Conservation (phyloP, 1,140 invertebrate species). For the Carposina sasakii region DNA sequence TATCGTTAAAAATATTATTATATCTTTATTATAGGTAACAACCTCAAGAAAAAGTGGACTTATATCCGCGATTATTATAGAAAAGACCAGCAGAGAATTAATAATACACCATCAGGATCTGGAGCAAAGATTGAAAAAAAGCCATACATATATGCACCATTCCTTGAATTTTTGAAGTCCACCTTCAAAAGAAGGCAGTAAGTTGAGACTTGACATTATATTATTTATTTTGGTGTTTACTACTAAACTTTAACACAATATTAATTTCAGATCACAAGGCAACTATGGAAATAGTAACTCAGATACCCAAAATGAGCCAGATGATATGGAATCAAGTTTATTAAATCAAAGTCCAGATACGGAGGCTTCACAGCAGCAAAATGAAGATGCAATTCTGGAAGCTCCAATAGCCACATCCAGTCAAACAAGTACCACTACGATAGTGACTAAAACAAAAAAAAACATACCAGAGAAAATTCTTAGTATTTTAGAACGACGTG, state of each 20-base stretch:
- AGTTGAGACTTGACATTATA: no score
- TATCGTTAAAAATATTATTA: conserved; percentile 14
- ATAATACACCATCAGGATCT: conserved; percentile 8
- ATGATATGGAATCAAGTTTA: conserved; percentile 9
- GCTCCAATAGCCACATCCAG: conserved; percentile 1
- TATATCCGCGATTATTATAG: conserved; percentile 11
- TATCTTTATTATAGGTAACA: conserved; percentile 6
- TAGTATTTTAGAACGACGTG: conserved; percentile 12
- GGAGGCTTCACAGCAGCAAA: conserved; percentile 10
- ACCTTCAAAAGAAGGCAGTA: conserved; percentile 9
- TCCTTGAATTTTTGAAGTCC: conserved; percentile 1
- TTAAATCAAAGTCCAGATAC: conserved; percentile 8
- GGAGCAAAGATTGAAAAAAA: conserved; percentile 10
- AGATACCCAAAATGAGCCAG: conserved; percentile 4
- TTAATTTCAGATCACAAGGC: conserved; percentile 1
- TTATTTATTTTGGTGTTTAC: no score
- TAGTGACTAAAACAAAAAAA: conserved; percentile 1
- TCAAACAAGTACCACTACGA: neutral
- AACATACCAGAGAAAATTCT: conserved; percentile 11
- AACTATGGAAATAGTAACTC: conserved; percentile 6
- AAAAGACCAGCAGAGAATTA: conserved; percentile 10
- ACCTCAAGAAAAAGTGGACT: conserved; percentile 10
- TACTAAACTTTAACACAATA: neutral
- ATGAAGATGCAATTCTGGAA: conserved; percentile 8
- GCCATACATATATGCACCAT: conserved; percentile 1